These are phyloP conservation scores for Syrista parreyssii DNA, from an alignment of 2,888 invertebrate species.

Conservation along the genomic window DNA sequence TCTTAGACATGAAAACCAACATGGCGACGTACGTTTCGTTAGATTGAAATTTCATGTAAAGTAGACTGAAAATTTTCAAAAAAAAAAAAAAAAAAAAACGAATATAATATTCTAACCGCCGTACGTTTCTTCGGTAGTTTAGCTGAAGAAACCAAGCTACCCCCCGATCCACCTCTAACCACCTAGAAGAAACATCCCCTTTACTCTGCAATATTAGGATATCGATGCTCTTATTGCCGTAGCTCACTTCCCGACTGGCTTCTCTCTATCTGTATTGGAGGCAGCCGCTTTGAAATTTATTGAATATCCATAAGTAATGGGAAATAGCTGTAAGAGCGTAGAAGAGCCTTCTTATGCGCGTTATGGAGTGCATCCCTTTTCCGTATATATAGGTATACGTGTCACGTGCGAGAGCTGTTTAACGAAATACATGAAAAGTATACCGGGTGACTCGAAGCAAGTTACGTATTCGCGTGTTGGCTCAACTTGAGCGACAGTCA, in stretches of 20 bases:
- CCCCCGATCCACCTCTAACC: neutral
- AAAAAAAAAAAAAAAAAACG: neutral
- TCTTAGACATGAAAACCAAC: neutral
- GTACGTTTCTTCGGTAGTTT: neutral
- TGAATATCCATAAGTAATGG: conserved; percentile 23
- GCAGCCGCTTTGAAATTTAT: conserved; percentile 20
- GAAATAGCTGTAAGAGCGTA: neutral
- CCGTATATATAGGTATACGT: neutral
- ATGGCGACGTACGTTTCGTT: no score
- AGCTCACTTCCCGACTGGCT: neutral
- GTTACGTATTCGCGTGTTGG: neutral
- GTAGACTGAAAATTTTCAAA: neutral
- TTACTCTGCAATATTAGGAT: neutral
- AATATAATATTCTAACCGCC: neutral
- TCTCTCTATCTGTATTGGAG: conserved; percentile 7
- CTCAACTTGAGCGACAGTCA: neutral
- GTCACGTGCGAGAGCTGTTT: neutral
- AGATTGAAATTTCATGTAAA: no score
- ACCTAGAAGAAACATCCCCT: neutral
- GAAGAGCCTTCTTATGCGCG: conserved; percentile 15
- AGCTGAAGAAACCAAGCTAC: neutral
- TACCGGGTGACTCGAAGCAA: neutral
- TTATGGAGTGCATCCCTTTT: conserved; percentile 13
- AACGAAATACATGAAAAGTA: neutral
- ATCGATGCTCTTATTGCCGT: conserved; percentile 7